Conservation (phyloP, 2,797 vertebrate species). For the Nothura maculosa region DNA sequence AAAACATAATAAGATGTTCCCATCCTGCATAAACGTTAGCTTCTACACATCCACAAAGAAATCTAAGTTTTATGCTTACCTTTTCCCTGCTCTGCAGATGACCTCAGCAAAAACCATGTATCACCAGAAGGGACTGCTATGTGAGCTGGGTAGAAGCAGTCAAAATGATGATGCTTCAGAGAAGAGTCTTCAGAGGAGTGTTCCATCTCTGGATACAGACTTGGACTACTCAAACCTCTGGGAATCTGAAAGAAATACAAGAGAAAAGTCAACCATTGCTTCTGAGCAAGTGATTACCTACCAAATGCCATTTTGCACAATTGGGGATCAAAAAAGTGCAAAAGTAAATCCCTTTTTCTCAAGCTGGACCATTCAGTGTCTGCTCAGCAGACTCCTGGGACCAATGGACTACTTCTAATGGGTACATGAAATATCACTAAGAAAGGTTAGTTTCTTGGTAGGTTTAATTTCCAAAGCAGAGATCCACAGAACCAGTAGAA, state of each 20-base stretch:
- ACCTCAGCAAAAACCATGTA: fast-evolving
- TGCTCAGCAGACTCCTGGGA: background rate
- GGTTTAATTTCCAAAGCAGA: background rate
- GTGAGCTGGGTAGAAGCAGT: background rate
- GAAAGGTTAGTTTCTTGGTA: too few relatives aligned
- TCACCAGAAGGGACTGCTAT: background rate
- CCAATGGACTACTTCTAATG: background rate
- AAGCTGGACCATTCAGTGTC: background rate
- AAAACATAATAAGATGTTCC: background rate
- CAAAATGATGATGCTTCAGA: background rate
- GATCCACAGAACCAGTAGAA: background rate
- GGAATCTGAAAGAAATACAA: background rate
- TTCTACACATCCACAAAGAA: background rate
- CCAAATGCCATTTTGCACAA: background rate
- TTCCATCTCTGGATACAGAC: background rate
- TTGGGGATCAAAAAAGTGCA: too few relatives aligned
- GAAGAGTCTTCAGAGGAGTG: background rate
- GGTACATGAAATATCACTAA: background rate
- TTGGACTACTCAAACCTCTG: fast-evolving
- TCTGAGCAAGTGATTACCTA: background rate
- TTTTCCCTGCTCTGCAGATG: background rate
- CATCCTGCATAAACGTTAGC: fast-evolving
- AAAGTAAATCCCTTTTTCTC: background rate
- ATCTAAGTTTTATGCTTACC: background rate
- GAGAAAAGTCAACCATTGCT: background rate